Base-by-base conservation (phyloP, 92 coral and sea anemone genomes). In the Zoanthus solanderi region DNA sequence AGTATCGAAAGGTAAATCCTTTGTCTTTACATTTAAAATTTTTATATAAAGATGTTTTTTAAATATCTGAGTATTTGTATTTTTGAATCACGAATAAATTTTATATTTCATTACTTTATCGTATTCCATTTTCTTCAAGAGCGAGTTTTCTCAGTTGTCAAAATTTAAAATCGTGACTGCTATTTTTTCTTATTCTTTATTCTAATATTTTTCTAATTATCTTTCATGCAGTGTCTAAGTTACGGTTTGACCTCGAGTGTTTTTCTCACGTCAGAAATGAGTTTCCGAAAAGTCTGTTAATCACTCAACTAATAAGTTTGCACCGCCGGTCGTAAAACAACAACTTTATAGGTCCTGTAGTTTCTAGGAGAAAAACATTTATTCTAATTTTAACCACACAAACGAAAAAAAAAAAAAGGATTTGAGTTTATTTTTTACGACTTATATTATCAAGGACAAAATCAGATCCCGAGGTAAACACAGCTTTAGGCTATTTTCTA, bases 401-500 rank as follows among this genome's bases (percentile, higher is more conserved):
- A 34, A 11, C 15, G 31, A 68, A 7, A 14, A 15, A n/a, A 23
- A 23, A 50, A 34, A 3, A 5, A 16, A 47, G 66, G 28, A 18
- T n/a, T 6, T 12, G 28, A 54, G 44, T 32, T 53, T 16, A 77
- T 53, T 77, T 16, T 47, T 53, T 54, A 52, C 32, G 46, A 66
- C 34, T 65, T 30, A 58, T 46, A 46, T 81, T 46, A 66, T 66
- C 85, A 46, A 45, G 61, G 28, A 45, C 74, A 50, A 81, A 44
- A 81, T 81, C 58, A 45, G 46, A 29, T 47, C 60, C 45, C 75
- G 46, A 66, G 63, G 56, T 31, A 47, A 46, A 50, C 6, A 50
- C 48, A 66, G 76, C 85, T 66, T 37, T 6, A 23, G 85, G 85
- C 85, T 66, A 81, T 66, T 66, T 81, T 30, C 85, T 46, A 28